phyloP scores from a whole-genome alignment of 2,797 vertebrate genomes.

The Gymnothorax reevesii region DNA sequence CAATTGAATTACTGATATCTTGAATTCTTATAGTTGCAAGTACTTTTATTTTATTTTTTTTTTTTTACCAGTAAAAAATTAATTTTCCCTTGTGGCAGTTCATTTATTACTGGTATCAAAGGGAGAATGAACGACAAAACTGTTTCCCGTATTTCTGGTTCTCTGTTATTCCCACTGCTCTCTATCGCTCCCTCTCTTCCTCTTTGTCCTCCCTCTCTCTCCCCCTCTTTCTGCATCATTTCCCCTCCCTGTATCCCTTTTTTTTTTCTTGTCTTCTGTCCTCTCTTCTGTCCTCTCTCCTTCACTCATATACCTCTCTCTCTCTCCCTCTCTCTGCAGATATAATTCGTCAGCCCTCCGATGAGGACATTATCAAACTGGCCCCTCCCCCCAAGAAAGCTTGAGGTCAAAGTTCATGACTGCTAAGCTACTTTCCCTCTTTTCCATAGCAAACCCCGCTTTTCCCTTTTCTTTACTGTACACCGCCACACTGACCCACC shows the following conservation, averaged over 20 bases:
- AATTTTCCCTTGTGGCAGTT: no score
- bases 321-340: slow-evolving; percentile 63
- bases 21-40: no score
- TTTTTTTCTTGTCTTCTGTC: no score
- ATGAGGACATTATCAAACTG: slow-evolving; percentile 96
- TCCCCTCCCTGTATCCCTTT: not conserved
- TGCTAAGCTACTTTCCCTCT: slow-evolving; percentile 52
- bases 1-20: no score
- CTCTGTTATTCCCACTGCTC: not conserved
- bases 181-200: not conserved
- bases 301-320: not conserved
- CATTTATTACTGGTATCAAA: no score
- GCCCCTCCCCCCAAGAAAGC: slow-evolving; percentile 92
- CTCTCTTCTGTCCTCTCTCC: not conserved
- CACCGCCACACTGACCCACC: slow-evolving; percentile 37
- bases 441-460: slow-evolving; percentile 56
- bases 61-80: no score
- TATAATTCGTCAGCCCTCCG: slow-evolving; percentile 93
- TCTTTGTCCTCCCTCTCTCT: not conserved
- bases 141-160: not conserved
- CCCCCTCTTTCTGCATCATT: not conserved
- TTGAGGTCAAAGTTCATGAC: slow-evolving; percentile 66
- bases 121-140: no score
- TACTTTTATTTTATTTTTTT: no score
- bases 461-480: slow-evolving; percentile 33